Evolutionary conservation across 1,140 invertebrate genomes (phyloP), one percentile per base, ranked within the genome.

Genomic region (Heliconius congener): DNA sequence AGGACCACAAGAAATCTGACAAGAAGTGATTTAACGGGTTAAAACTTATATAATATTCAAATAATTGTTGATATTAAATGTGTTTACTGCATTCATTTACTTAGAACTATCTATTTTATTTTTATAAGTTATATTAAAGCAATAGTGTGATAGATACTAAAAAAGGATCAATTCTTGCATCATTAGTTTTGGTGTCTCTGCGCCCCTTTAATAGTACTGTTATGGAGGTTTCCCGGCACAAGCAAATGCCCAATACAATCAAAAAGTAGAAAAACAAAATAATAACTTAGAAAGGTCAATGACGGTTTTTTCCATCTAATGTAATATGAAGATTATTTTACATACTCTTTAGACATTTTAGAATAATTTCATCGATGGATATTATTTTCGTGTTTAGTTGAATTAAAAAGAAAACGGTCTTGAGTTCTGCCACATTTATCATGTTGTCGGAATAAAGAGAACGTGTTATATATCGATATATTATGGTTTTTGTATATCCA

Each of bases 221-320:
- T 30, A 50, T 77, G 30, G n/a, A 8, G 46, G 30, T 46, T 37
- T 77, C 72, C 30, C 42, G 76, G 76, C 50, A 77, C 70, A 78
- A 50, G 73, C 71, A 78, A 78, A 19, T 57, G 30, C 46, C 42
- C 19, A 37, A 27, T 57, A 30, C 60, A 66, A 72, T 72, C 71
- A 39, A 60, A 70, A 42, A 39, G 37, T 30, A 11, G 23, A 11
- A 46, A 71, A 77, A 77, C 75, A 77, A 77, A 18, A 37, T 27
- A 77, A 39, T 77, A 37, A 77, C 9, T 30, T 13, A 16, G 27
- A 66, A 66, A 30, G 60, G 60, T 66, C 60, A 66, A 66, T 8
- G 60, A 23, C 4, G 23, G 60, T 19, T 19, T 52, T 52, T 52
- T 52, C 50, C 50, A 52, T 52, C 2, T 19, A 52, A 8, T 66